Conservation (phyloP, 2,888 invertebrate genomes). For the Sericinus montela region DNA sequence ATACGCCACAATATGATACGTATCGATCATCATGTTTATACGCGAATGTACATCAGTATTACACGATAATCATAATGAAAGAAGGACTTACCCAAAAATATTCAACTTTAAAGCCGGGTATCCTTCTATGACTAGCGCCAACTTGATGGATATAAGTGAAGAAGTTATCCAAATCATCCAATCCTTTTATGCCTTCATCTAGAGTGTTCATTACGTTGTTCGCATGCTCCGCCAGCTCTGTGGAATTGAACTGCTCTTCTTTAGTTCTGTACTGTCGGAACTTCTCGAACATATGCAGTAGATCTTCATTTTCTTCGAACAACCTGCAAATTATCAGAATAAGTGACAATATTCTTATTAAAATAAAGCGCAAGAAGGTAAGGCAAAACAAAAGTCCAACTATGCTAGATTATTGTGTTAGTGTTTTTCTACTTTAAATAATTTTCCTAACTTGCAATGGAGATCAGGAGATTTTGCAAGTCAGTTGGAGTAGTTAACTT, state of each 20-base stretch:
- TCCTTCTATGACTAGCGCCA: conserved; percentile 89
- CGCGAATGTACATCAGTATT: too few relatives aligned
- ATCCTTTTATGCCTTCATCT: conserved; percentile 92
- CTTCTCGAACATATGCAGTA: conserved; percentile 88
- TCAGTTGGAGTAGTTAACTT: too few relatives aligned
- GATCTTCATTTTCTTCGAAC: conserved; percentile 91
- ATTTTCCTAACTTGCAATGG: too few relatives aligned
- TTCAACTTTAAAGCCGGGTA: conserved; percentile 91
- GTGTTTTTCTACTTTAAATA: too few relatives aligned
- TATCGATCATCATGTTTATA: too few relatives aligned
- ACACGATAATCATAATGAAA: not conserved
- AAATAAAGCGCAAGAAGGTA: not conserved
- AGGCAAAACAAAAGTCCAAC: not conserved
- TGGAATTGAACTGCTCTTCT: conserved; percentile 88
- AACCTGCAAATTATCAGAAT: conserved; percentile 77
- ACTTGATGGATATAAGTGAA: conserved; percentile 90
- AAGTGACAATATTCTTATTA: not conserved
- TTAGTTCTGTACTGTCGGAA: conserved; percentile 88
- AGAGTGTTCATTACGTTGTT: conserved; percentile 93
- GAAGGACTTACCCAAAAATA: conserved; percentile 90
- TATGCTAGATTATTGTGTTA: not conserved
- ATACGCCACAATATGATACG: too few relatives aligned
- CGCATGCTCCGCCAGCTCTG: conserved; percentile 92
- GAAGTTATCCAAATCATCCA: conserved; percentile 92
- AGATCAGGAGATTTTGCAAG: too few relatives aligned